Evolutionary conservation across 2,888 invertebrate genomes (phyloP).

Genomic region (Thumatha senex): DNA sequence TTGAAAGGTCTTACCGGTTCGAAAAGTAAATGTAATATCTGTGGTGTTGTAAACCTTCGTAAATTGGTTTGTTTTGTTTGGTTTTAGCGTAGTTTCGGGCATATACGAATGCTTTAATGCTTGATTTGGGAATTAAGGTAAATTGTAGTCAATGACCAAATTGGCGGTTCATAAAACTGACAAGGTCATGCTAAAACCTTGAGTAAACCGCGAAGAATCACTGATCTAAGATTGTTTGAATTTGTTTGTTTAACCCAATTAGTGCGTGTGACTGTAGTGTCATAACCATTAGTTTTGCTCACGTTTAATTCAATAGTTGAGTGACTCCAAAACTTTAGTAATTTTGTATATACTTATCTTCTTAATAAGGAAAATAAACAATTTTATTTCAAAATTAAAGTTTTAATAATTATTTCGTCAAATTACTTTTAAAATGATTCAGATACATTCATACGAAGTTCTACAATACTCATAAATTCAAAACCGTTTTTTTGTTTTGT

Average conservation of each 20-base stretch:
- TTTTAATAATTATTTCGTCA: background rate
- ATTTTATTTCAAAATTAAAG: background rate
- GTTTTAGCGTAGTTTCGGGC: too few species aligned
- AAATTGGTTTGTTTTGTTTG: too few species aligned
- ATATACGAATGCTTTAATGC: too few species aligned
- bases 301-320: too few species aligned
- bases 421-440: background rate
- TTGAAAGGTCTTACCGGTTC: too few species aligned
- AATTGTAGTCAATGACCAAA: conserved; percentile 2
- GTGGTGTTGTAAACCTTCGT: too few species aligned
- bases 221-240: background rate
- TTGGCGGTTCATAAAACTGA: conserved; percentile 1
- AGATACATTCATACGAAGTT: background rate
- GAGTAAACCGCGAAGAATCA: conserved; percentile 1
- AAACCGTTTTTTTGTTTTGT: too few species aligned
- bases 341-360: background rate
- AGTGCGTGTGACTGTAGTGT: too few species aligned
- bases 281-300: too few species aligned
- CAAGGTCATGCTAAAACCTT: conserved; percentile 7
- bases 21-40: too few species aligned
- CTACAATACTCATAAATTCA: background rate
- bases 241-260: background rate
- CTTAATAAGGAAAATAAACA: background rate
- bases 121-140: background rate
- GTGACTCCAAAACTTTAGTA: background rate